These are phyloP conservation scores for Lucinisca nassula DNA, from an alignment of 2,888 invertebrate species.

Conservation along the genomic window DNA sequence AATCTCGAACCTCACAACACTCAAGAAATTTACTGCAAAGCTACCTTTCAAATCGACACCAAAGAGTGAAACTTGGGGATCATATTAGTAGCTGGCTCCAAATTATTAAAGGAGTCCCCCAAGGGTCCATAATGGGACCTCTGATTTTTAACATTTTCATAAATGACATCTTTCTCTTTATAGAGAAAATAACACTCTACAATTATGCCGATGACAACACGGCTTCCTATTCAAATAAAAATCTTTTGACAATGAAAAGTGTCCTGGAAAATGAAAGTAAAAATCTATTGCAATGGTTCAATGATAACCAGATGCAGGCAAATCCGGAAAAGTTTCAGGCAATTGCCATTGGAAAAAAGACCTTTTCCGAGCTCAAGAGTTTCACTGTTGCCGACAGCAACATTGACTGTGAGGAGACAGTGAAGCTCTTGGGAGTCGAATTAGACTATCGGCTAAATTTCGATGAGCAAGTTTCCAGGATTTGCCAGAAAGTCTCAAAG, in stretches of 20 bases:
- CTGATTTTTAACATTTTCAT: too few relatives aligned
- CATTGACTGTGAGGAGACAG: neutral
- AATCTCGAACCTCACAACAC: too few relatives aligned
- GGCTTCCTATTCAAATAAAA: neutral
- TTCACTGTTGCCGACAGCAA: neutral
- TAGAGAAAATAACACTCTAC: neutral
- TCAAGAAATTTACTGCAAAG: neutral
- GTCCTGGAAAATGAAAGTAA: neutral
- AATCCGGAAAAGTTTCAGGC: neutral
- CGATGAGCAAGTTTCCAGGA: too few relatives aligned
- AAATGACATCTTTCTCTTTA: neutral
- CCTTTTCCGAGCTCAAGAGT: neutral
- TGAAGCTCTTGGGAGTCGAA: too few relatives aligned
- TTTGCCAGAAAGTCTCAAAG: too few relatives aligned
- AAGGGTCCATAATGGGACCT: too few relatives aligned
- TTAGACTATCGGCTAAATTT: neutral
- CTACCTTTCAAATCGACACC: neutral
- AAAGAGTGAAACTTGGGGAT: neutral
- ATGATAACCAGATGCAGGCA: neutral
- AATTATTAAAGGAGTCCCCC: neutral
- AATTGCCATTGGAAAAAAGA: neutral
- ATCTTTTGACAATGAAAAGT: neutral
- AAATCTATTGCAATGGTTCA: neutral
- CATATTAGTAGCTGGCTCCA: neutral
- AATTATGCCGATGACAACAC: constrained; percentile 1